Evolutionary conservation across 2,888 invertebrate genomes (phyloP).

Genomic region (Rugalucina vietnamica): DNA sequence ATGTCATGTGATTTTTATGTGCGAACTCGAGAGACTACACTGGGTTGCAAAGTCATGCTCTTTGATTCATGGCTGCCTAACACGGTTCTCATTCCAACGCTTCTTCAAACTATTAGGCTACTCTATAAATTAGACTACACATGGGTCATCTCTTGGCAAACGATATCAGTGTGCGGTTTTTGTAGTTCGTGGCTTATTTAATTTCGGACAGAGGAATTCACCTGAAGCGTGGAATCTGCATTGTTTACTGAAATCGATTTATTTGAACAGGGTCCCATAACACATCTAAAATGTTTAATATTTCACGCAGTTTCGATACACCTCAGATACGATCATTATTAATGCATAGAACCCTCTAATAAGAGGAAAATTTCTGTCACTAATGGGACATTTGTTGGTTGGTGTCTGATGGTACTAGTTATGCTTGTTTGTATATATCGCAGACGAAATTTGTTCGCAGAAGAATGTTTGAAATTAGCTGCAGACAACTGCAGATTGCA

Average conservation of each 20-base stretch:
- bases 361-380: constrained; percentile 24
- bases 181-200: too few relatives aligned
- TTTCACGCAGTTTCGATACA: constrained; percentile 65
- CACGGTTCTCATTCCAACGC: too few relatives aligned
- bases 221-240: background rate
- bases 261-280: constrained; percentile 32
- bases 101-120: too few relatives aligned
- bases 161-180: too few relatives aligned
- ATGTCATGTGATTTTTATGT: too few relatives aligned
- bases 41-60: too few relatives aligned
- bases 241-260: constrained; percentile 39
- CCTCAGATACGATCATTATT: constrained; percentile 62
- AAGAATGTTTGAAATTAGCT: constrained; percentile 10
- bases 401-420: constrained; percentile 55
- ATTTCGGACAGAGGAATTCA: background rate
- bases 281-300: constrained; percentile 62
- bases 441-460: constrained; percentile 29
- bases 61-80: too few relatives aligned
- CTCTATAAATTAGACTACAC: too few relatives aligned
- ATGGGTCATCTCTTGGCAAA: too few relatives aligned
- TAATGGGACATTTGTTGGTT: constrained; percentile 41
- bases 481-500: too few relatives aligned
- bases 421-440: constrained; percentile 42
- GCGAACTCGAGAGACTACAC: too few relatives aligned
- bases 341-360: constrained; percentile 49